Percentiles rank a stretch among this genome's conserved stretches.
phyloP scores from a whole-genome alignment of 2,888 invertebrate species.

The Steromphala cineraria region DNA sequence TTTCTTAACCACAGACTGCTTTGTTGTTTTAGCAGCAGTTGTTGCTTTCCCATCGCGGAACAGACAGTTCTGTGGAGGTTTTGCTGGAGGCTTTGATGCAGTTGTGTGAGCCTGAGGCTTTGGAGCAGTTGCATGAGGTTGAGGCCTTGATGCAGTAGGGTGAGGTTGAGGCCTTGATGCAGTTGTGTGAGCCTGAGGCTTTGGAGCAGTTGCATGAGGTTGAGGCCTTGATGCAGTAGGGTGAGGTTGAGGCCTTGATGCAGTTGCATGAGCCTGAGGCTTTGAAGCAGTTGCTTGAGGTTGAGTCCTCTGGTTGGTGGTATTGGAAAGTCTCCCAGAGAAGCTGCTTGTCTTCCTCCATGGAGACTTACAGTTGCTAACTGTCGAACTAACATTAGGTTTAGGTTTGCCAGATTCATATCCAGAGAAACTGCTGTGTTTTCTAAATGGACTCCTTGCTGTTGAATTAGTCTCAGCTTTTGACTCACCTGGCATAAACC shows the following conservation, averaged over 20 bases:
- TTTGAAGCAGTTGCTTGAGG: not conserved
- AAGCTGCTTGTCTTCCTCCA: constrained; percentile 21
- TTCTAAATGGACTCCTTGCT: constrained; percentile 33
- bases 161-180: not conserved
- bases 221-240: not conserved
- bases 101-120: no score
- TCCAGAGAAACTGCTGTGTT: constrained; percentile 34
- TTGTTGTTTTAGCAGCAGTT: no score
- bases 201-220: not conserved
- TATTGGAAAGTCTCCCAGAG: constrained; percentile 4
- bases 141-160: not conserved
- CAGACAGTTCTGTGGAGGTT: no score
- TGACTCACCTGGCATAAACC: not conserved
- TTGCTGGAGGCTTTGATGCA: not conserved
- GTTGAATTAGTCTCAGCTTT: not conserved
- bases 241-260: not conserved
- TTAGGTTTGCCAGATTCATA: not conserved
- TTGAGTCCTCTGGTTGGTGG: not conserved
- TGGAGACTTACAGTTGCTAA: not conserved
- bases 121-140: not conserved
- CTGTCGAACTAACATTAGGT: not conserved
- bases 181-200: no score
- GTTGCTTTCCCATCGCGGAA: no score
- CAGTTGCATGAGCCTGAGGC: not conserved
- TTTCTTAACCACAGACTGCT: no score